Base-by-base conservation (phyloP, 2,113 vertebrate species). In the Leptobrachium ailaonicum region DNA sequence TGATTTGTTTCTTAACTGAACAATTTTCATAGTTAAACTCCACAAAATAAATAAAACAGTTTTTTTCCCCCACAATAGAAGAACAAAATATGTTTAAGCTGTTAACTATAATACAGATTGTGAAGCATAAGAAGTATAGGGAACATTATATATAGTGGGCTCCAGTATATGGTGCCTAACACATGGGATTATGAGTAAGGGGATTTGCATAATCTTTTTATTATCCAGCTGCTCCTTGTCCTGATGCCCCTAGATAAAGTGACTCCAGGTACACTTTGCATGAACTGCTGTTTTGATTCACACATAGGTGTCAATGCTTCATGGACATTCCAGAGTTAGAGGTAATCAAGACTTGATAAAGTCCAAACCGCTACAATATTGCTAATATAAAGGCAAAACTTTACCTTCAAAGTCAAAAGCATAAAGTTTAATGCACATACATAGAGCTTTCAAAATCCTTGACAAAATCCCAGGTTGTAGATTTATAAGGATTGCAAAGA, bases 131-230 rank as follows among this genome's bases (percentile, higher is more conserved):
- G 20, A 32, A 32, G 20, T 32, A 32, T 32, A 32, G 20, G 20
- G 20, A 32, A 32, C 53, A 9, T 3, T 45, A 9, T 11, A 56
- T 79, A 40, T 32, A 53, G 58, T 47, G 42, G 45, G n/a, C 45
- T 47, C 44, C 50, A 67, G 63, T 47, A 45, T 44, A 10, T 67
- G 58, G 67, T 40, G 20, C n/a, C 32, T 40, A 53, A 72, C 78
- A 68, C 63, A 80, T 73, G 71, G 64, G 63, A 74, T 73, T 1
- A 6, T 66, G 71, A 73, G 5, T 32, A 47, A 79, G 45, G 62
- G 43, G 54, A 47, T 73, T 79, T 73, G 77, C 71, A 80, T 80
- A 80, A 80, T 74, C 71, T 80, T 45, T 80, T 74, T 80, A 80
- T 74, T 80, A 58, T 80, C 63, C 63, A 80, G 62, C 63, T 80